phyloP scores from a whole-genome alignment of 2,113 vertebrate genomes.

The Malurus elegans region DNA sequence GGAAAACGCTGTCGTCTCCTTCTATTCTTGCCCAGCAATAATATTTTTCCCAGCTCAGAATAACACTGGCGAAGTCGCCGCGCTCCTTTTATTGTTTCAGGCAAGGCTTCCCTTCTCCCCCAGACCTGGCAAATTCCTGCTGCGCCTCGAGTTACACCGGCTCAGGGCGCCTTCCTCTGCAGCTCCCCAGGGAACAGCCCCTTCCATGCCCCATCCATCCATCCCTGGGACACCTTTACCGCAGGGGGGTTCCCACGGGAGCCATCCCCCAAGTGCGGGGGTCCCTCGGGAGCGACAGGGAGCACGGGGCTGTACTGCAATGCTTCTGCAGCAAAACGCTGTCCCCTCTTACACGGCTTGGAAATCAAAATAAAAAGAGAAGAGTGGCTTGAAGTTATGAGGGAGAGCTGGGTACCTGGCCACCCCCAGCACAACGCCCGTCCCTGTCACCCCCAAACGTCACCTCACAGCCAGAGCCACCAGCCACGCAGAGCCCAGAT shows the following conservation, averaged over 20 bases:
- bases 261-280: neutral
- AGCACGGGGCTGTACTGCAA: neutral
- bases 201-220: neutral
- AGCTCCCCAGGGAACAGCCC: neutral
- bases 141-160: neutral
- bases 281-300: neutral
- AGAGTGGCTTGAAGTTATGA: neutral
- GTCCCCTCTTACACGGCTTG: neutral
- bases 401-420: accelerated
- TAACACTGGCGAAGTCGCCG: neutral
- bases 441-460: neutral
- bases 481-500: neutral
- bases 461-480: neutral
- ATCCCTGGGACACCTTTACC: neutral
- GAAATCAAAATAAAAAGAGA: neutral
- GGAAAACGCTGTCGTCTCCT: slow-evolving; percentile 21
- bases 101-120: neutral
- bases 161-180: neutral
- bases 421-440: neutral
- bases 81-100: slow-evolving; percentile 51
- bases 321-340: neutral
- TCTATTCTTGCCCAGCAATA: slow-evolving; percentile 56
- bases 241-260: neutral
- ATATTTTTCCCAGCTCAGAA: slow-evolving; percentile 61
- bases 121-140: neutral